Base-by-base conservation (phyloP, 2,113 vertebrate species). In the Macrotis lagotis region DNA sequence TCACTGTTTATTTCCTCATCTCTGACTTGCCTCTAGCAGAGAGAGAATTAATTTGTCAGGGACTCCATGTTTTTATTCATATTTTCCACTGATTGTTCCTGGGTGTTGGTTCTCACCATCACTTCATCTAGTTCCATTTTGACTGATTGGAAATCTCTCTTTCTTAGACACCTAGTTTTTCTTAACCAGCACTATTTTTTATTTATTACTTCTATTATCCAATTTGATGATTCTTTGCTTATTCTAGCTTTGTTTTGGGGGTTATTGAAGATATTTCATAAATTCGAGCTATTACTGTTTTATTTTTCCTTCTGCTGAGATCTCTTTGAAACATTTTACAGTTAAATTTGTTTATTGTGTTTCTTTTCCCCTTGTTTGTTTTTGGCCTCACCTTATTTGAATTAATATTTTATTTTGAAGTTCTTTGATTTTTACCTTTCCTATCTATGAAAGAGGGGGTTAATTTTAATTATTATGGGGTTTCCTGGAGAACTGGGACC, bases 31-130 rank as follows among this genome's bases (percentile, higher is more conserved):
- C 59, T 74, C 37, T 6, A n/a, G 14, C 66, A 74, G 91, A 52
- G 91, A 52, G 91, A 28, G 92, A 88, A 95, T 95, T 55, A 5
- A 90, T 25, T 93, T 96, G 66, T 90, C 91, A 93, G 37, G 50
- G 90, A 96, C 11, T 48, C 25, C 48, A 6, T 26, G 1, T 12
- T 90, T 53, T 90, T 59, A 83, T 49, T 3, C 55, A n/a, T 91
- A 28, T 91, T 31, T 50, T 53, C 96, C n/a, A 55, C 2, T 74
- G 1, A 66, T 22, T 89, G 90, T 94, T 92, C 37, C 37, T 74
- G 66, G 37, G 19, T 19, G 37, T n/a, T 22, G 14, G 7, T 74
- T 74, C 37, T 74, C 14, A 3, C 37, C 3, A n/a, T n/a, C 37
- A n/a, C 22, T 19, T 6, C 37, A n/a, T 74, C 59, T 6, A 7